These are phyloP conservation scores for Pelusios castaneus DNA, from an alignment of 2,113 vertebrate genomes.

Conservation along the genomic window DNA sequence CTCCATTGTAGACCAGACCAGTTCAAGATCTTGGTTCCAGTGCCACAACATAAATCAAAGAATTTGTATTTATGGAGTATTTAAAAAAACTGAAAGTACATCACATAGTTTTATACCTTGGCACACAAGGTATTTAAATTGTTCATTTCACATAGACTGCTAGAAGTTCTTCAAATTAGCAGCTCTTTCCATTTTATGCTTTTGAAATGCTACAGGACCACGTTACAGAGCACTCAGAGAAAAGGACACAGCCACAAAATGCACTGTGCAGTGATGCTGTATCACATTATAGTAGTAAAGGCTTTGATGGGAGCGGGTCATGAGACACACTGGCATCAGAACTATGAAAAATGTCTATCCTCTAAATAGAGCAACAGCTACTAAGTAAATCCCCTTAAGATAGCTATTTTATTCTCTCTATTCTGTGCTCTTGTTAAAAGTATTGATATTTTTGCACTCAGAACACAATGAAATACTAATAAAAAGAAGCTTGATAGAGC, in stretches of 20 bases:
- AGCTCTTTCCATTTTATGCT: not conserved
- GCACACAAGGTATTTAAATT: not conserved
- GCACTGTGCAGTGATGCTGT: not conserved
- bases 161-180: not conserved
- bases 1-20: not conserved
- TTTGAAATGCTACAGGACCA: not conserved
- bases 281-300: not conserved
- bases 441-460: not conserved
- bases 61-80: not conserved
- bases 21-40: not conserved
- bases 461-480: not conserved
- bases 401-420: not conserved
- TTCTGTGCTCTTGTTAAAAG: not conserved
- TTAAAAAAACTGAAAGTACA: not conserved
- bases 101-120: not conserved
- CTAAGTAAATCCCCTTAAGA: not conserved
- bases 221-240: not conserved
- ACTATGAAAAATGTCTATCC: not conserved
- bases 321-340: not conserved
- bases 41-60: not conserved
- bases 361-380: not conserved
- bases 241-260: not conserved
- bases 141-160: not conserved
- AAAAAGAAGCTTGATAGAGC: not conserved
- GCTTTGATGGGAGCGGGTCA: not conserved